Conservation (phyloP, 1,140 invertebrate genomes). For the Drosophila repleta region DNA sequence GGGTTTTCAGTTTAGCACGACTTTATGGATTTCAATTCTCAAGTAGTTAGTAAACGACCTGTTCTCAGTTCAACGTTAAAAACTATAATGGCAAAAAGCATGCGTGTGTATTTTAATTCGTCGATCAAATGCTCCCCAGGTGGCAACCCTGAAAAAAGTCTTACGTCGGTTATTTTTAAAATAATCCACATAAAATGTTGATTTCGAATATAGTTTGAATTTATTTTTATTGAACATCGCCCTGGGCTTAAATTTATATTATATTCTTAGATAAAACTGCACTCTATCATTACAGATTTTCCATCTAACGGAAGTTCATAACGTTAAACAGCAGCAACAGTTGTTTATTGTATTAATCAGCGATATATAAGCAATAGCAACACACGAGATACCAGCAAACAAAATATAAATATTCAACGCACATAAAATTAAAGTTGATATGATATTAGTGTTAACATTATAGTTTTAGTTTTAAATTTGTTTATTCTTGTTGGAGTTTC, state of each 20-base stretch:
- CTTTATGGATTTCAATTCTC: not conserved
- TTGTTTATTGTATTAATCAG: not conserved
- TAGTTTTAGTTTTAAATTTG: not conserved
- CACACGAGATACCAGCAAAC: too few species aligned
- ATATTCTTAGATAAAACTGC: not conserved
- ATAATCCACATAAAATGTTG: not conserved
- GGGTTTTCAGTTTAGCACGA: not conserved
- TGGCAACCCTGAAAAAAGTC: constrained; percentile 61
- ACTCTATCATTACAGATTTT: not conserved
- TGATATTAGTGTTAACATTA: not conserved
- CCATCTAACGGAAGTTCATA: not conserved
- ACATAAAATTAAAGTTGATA: not conserved
- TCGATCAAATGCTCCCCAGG: constrained; percentile 62
- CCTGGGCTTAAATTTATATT: not conserved
- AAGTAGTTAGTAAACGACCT: constrained; percentile 14
- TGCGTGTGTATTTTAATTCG: constrained; percentile 61
- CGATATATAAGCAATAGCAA: too few species aligned
- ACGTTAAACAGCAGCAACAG: not conserved
- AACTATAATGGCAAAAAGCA: constrained; percentile 66
- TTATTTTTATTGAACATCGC: not conserved
- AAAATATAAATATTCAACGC: not conserved
- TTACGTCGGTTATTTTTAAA: constrained; percentile 67
- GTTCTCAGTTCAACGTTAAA: constrained; percentile 40
- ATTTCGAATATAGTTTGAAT: not conserved
- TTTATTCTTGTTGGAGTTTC: not conserved